Evolutionary conservation across 37 sponge, comb jelly and placozoan genomes (phyloP).

Genomic region (Agelas oroides): DNA sequence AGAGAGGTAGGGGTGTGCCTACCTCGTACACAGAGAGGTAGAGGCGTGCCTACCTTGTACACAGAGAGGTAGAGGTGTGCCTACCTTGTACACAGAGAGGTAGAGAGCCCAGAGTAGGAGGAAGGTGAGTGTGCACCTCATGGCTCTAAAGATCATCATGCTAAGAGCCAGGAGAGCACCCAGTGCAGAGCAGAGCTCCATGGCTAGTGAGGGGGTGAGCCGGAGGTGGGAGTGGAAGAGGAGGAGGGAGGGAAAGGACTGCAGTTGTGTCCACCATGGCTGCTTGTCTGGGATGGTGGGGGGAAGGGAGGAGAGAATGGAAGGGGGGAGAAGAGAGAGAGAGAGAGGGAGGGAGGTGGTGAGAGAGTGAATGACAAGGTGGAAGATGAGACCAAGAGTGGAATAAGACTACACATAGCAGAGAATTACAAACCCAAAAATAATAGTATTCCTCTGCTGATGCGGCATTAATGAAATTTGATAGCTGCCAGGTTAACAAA

Average conservation of each 20-base stretch:
- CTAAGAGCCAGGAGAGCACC: slow-evolving; percentile 56
- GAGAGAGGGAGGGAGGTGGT: too few relatives aligned
- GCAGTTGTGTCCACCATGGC: slow-evolving; percentile 5
- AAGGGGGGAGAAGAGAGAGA: background rate
- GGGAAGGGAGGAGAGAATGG: background rate
- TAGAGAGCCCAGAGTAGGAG: slow-evolving; percentile 78
- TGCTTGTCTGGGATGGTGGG: background rate
- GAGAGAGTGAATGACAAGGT: too few relatives aligned
- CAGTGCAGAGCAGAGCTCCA: slow-evolving; percentile 76
- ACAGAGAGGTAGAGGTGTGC: too few relatives aligned
- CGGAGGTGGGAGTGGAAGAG: background rate
- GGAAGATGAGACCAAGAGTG: too few relatives aligned
- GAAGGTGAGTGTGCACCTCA: slow-evolving; percentile 52
- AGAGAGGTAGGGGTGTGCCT: too few relatives aligned
- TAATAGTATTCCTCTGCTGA: too few relatives aligned
- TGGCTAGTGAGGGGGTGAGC: slow-evolving; percentile 46
- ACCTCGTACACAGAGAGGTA: slow-evolving; percentile 87
- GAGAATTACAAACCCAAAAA: too few relatives aligned
- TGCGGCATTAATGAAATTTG: too few relatives aligned
- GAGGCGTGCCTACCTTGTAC: slow-evolving; percentile 74
- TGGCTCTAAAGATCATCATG: slow-evolving; percentile 43
- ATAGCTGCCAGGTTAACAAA: too few relatives aligned
- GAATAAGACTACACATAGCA: too few relatives aligned
- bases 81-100: slow-evolving; percentile 80
- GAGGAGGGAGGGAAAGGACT: slow-evolving; percentile 52